Percentiles rank a stretch among this genome's conserved stretches.
These are phyloP conservation scores for Tachypleus tridentatus DNA, from an alignment of 1,140 invertebrate genomes.

Conservation along the genomic window DNA sequence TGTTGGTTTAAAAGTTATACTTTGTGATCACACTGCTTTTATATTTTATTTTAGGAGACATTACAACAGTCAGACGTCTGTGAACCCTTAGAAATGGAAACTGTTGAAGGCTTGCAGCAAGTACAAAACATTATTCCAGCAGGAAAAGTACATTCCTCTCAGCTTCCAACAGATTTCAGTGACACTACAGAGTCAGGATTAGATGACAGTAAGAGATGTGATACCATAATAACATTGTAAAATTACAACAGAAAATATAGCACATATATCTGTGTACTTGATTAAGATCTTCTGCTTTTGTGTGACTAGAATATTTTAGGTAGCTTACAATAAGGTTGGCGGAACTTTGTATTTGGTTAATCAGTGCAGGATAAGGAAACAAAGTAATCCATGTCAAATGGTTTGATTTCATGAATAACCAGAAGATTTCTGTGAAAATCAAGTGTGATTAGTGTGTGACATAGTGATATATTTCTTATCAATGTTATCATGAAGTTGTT, in stretches of 20 bases:
- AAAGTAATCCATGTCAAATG: neutral
- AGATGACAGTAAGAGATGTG: constrained; percentile 32
- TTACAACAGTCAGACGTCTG: too few species aligned
- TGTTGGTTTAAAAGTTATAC: too few species aligned
- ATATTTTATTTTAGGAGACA: too few species aligned
- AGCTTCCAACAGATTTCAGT: constrained; percentile 55
- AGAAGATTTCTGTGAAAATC: too few species aligned
- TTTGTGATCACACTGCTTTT: too few species aligned
- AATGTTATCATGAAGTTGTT: neutral
- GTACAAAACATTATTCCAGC: too few species aligned
- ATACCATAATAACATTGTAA: too few species aligned
- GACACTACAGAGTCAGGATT: constrained; percentile 70
- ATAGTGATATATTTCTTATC: neutral
- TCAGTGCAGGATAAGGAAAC: neutral
- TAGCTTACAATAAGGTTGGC: neutral
- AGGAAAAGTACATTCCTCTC: neutral
- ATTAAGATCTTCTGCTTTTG: constrained; percentile 8
- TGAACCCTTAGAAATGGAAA: too few species aligned
- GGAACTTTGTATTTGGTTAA: neutral
- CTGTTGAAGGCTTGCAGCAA: too few species aligned
- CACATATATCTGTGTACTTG: constrained; percentile 31
- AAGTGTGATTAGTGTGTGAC: neutral
- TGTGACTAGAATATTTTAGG: neutral
- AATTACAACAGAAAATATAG: too few species aligned
- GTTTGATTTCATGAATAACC: too few species aligned